A percentile compares a stretch with the other conserved stretches of the same genome.
Evolutionary conservation across 2,797 vertebrate genomes (phyloP).

Genomic region (Alca torda): DNA sequence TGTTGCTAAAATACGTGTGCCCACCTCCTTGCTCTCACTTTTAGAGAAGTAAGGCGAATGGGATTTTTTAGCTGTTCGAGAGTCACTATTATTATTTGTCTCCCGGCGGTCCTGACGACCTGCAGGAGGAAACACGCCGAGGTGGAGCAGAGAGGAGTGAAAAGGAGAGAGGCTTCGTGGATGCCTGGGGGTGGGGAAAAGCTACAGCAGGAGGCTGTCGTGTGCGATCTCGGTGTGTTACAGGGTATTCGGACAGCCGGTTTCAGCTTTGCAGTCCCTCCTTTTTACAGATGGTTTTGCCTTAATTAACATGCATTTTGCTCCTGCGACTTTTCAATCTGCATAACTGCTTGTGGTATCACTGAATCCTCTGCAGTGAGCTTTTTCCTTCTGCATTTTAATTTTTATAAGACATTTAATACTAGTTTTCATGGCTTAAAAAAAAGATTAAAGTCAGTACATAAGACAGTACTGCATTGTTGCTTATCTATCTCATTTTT

Average conservation of each 20-base stretch:
- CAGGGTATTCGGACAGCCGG: neutral
- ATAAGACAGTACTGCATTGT: neutral
- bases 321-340: constrained; percentile 30
- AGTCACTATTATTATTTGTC: neutral
- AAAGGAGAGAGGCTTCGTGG: neutral
- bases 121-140: neutral
- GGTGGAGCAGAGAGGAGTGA: neutral
- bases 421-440: neutral
- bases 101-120: neutral
- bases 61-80: neutral
- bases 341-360: neutral
- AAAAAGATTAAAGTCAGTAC: neutral
- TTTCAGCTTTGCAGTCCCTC: constrained; percentile 1
- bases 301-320: neutral
- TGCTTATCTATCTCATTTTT: neutral
- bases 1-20: neutral
- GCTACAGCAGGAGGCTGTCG: neutral
- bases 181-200: neutral
- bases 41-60: neutral
- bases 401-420: neutral
- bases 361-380: neutral
- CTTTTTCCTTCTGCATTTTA: neutral
- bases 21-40: neutral
- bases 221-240: neutral
- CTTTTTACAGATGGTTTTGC: neutral